These are phyloP conservation scores for Irena cyanogastra DNA, from an alignment of 2,113 vertebrate genomes.

Conservation along the genomic window DNA sequence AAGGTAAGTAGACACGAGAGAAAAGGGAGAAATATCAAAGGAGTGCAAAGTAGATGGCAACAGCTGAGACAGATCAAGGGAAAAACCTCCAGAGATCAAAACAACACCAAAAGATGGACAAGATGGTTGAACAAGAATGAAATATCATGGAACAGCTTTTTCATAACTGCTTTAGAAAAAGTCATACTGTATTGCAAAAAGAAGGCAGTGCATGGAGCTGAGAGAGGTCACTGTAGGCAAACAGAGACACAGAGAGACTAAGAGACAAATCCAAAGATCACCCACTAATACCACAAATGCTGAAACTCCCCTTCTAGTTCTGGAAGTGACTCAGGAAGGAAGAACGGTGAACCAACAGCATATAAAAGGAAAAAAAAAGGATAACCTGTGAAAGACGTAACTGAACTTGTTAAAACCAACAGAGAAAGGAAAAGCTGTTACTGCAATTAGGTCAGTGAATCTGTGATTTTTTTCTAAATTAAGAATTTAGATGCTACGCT, in stretches of 20 bases:
- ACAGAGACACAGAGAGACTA: not conserved
- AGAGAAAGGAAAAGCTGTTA: not conserved
- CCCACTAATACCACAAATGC: not conserved
- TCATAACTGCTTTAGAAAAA: slow-evolving; percentile 22
- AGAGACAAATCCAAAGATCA: not conserved
- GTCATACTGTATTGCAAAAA: not conserved
- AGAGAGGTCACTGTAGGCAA: not conserved
- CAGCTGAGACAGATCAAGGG: not conserved
- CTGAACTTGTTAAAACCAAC: not conserved
- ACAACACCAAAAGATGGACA: not conserved
- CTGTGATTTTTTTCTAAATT: not conserved
- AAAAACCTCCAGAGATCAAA: slow-evolving; percentile 37
- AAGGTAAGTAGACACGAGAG: not conserved
- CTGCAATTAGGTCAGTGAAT: not conserved
- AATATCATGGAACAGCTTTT: slow-evolving; percentile 1
- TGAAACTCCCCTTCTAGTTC: not conserved
- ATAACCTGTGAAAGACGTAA: not conserved
- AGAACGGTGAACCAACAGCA: not conserved
- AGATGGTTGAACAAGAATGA: not conserved
- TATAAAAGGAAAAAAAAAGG: not conserved
- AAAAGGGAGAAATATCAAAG: slow-evolving; percentile 21
- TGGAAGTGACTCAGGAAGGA: not conserved
- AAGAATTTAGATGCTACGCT: not conserved
- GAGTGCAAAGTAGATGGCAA: not conserved
- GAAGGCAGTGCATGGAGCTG: not conserved